phyloP scores from a whole-genome alignment of 1,140 invertebrate genomes.

The Periplaneta americana region DNA sequence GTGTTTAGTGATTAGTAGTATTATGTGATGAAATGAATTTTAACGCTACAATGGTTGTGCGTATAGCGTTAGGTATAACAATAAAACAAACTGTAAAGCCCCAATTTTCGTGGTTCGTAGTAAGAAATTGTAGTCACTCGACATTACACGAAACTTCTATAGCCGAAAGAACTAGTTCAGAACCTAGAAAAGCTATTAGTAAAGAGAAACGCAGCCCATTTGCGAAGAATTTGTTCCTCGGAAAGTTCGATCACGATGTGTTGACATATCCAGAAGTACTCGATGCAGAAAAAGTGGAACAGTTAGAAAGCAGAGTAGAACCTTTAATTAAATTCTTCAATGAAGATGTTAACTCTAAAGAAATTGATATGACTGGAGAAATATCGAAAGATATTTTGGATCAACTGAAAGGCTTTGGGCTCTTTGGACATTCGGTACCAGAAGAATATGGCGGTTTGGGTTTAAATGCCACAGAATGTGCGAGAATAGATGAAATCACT shows the following conservation, averaged over 20 bases:
- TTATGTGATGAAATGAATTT: too few relatives aligned
- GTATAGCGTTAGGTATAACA: too few relatives aligned
- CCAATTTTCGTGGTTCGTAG: too few relatives aligned
- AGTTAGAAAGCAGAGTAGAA: conserved; percentile 35
- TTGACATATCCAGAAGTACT: conserved; percentile 60
- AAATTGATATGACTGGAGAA: not conserved
- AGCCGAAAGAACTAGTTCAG: too few relatives aligned
- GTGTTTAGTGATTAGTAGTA: too few relatives aligned
- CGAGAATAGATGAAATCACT: conserved; percentile 53
- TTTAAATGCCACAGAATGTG: conserved; percentile 57
- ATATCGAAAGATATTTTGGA: not conserved
- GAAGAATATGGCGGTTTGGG: conserved; percentile 20
- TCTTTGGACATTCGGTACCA: conserved; percentile 15
- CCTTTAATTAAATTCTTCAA: not conserved
- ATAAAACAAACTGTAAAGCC: too few relatives aligned
- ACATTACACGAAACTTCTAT: not conserved
- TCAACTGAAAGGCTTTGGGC: not conserved
- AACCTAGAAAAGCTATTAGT: conserved; percentile 5
- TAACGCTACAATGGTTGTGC: too few relatives aligned
- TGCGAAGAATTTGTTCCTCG: conserved; percentile 54
- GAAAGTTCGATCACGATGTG: conserved; percentile 50
- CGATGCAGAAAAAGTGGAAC: conserved; percentile 51
- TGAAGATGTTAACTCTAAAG: not conserved
- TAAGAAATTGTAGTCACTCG: too few relatives aligned
- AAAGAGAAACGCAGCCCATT: conserved; percentile 51